A percentile compares a stretch with the other conserved stretches of the same genome.
Evolutionary conservation across 2,113 vertebrate genomes (phyloP).

Genomic region (Myrmecobius fasciatus): DNA sequence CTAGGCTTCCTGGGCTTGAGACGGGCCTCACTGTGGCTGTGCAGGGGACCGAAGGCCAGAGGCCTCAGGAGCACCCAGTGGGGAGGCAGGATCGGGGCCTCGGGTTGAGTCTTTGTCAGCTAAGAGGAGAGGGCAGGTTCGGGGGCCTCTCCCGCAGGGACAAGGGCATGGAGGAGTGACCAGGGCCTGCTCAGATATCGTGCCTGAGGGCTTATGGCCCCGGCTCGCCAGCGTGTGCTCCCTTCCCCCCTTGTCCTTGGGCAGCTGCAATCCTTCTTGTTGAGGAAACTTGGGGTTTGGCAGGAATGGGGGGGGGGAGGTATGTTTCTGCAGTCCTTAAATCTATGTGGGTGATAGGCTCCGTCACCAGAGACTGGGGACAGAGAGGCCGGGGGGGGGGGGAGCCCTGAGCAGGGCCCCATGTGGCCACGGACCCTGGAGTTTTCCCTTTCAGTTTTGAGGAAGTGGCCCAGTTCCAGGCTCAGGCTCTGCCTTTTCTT

Average conservation of each 20-base stretch:
- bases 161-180: background rate
- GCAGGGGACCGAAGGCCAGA: conserved; percentile 34
- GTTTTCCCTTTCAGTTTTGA: conserved; percentile 68
- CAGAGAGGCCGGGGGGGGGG: conserved; percentile 71
- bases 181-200: conserved; percentile 21
- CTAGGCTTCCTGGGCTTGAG: conserved; percentile 38
- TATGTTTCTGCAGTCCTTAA: background rate
- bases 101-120: conserved; percentile 3
- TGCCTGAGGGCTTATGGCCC: conserved; percentile 53
- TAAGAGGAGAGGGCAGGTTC: conserved; percentile 12
- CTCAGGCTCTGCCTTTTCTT: conserved; percentile 78
- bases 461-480: conserved; percentile 64
- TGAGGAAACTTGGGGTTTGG: conserved; percentile 38
- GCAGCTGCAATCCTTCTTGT: conserved; percentile 55
- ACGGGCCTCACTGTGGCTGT: conserved; percentile 53
- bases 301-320: conserved; percentile 19
- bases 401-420: conserved; percentile 59
- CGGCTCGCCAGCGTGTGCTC: background rate
- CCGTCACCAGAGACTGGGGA: conserved; percentile 38
- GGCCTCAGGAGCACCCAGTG: conserved; percentile 17
- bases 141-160: background rate
- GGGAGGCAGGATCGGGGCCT: conserved; percentile 35
- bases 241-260: conserved; percentile 40
- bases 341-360: background rate
- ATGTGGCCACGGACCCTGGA: conserved; percentile 68